phyloP scores from a whole-genome alignment of 2,797 vertebrate genomes.

The Bradypus variegatus region DNA sequence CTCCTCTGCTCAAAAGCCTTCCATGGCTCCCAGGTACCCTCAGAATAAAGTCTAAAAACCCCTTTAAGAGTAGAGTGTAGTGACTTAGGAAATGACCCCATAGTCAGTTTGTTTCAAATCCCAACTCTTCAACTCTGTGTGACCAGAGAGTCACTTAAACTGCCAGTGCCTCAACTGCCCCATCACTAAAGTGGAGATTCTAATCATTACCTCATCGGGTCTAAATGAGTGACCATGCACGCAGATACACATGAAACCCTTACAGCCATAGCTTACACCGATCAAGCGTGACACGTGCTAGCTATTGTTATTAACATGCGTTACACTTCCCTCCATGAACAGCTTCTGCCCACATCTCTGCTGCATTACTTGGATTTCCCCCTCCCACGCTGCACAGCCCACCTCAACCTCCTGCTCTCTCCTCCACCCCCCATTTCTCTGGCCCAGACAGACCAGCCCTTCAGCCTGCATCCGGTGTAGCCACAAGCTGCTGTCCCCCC shows the following conservation, averaged over 20 bases:
- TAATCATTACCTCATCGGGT: not conserved
- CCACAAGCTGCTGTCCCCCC: not conserved
- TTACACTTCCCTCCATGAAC: not conserved
- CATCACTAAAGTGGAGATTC: not conserved
- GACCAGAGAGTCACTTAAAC: conserved; percentile 21
- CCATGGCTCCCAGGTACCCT: not conserved
- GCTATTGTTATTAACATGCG: not conserved
- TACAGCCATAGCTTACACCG: not conserved
- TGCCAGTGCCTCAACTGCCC: not conserved
- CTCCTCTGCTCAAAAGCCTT: not conserved
- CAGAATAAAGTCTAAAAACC: not conserved
- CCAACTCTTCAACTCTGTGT: not conserved
- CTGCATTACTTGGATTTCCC: not conserved
- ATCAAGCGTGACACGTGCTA: no score
- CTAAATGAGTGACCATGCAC: not conserved
- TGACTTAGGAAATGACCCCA: not conserved
- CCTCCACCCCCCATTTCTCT: not conserved
- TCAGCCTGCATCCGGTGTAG: not conserved
- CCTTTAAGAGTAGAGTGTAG: not conserved
- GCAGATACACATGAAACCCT: not conserved
- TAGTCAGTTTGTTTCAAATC: not conserved
- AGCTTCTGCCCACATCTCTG: not conserved
- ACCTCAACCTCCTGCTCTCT: not conserved
- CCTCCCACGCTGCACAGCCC: not conserved
- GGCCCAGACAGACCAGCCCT: not conserved